Conservation (phyloP, 2,113 vertebrate species). For the Lates calcarifer region DNA sequence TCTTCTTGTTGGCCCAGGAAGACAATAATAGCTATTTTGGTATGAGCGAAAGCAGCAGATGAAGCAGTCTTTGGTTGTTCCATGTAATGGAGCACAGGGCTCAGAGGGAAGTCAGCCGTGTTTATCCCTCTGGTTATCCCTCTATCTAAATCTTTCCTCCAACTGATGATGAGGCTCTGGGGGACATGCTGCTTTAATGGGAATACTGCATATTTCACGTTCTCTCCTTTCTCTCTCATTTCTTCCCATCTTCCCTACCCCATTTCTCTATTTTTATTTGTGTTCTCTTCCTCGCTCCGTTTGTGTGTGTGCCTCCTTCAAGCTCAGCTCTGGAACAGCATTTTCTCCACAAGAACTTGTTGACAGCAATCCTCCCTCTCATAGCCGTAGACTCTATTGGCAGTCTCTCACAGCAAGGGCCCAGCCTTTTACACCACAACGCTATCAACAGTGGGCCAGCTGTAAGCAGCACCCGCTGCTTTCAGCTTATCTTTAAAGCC, state of each 20-base stretch:
- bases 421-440: slow-evolving; percentile 52
- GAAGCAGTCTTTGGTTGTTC: slow-evolving; percentile 57
- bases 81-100: slow-evolving; percentile 50
- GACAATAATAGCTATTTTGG: slow-evolving; percentile 50
- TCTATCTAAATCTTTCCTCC: slow-evolving; percentile 69
- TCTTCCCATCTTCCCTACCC: slow-evolving; percentile 11
- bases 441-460: slow-evolving; percentile 66
- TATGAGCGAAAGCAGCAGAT: slow-evolving; percentile 48
- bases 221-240: slow-evolving; percentile 30
- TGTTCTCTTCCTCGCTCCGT: not conserved
- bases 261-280: slow-evolving; percentile 48
- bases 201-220: slow-evolving; percentile 59
- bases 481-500: slow-evolving; percentile 73
- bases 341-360: slow-evolving; percentile 39
- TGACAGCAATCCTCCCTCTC: slow-evolving; percentile 57
- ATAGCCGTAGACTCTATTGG: slow-evolving; percentile 39
- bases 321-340: slow-evolving; percentile 25
- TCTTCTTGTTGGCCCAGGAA: slow-evolving; percentile 15
- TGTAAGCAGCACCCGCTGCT: slow-evolving; percentile 66
- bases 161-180: slow-evolving; percentile 68
- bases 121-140: slow-evolving; percentile 82
- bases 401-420: slow-evolving; percentile 67
- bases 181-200: slow-evolving; percentile 56
- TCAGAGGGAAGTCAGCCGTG: slow-evolving; percentile 70
- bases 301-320: slow-evolving; percentile 15